Evolutionary conservation across 2,888 invertebrate species (phyloP).

Genomic region (Ochropleura plecta): DNA sequence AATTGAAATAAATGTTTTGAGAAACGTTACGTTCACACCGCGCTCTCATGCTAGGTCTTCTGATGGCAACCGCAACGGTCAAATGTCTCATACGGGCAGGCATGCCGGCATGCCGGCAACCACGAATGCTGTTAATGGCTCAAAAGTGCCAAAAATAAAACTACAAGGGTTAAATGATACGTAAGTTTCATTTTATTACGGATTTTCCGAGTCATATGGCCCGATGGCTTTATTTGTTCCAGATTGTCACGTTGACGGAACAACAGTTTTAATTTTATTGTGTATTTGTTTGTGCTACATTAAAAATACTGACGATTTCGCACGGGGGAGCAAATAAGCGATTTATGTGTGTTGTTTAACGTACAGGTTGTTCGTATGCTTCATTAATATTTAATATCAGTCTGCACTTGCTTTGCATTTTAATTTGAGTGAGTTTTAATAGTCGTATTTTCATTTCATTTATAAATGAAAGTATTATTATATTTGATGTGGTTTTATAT

Average conservation of each 20-base stretch:
- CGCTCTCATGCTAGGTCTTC: too few relatives aligned
- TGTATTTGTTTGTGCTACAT: slow-evolving; percentile 22
- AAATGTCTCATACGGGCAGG: slow-evolving; percentile 49
- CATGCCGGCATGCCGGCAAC: slow-evolving; percentile 33
- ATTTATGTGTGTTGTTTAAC: slow-evolving; percentile 1
- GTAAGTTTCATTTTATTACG: slow-evolving; percentile 54
- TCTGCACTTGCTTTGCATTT: not conserved
- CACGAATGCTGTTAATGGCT: slow-evolving; percentile 50
- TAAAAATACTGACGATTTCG: slow-evolving; percentile 1
- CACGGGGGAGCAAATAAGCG: not conserved
- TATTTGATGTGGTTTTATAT: too few relatives aligned
- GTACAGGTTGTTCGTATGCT: not conserved
- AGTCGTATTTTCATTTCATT: not conserved
- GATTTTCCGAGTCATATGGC: slow-evolving; percentile 48
- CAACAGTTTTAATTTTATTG: slow-evolving; percentile 29
- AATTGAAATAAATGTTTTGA: too few relatives aligned
- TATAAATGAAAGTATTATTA: not conserved
- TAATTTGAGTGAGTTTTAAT: not conserved
- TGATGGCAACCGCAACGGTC: slow-evolving; percentile 26
- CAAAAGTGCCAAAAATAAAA: slow-evolving; percentile 53
- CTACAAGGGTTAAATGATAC: slow-evolving; percentile 53
- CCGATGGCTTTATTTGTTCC: slow-evolving; percentile 40
- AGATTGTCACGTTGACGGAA: slow-evolving; percentile 28
- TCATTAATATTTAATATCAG: not conserved
- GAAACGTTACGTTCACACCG: too few relatives aligned